phyloP scores from a whole-genome alignment of 2,888 invertebrate species.

The Idaea straminata region DNA sequence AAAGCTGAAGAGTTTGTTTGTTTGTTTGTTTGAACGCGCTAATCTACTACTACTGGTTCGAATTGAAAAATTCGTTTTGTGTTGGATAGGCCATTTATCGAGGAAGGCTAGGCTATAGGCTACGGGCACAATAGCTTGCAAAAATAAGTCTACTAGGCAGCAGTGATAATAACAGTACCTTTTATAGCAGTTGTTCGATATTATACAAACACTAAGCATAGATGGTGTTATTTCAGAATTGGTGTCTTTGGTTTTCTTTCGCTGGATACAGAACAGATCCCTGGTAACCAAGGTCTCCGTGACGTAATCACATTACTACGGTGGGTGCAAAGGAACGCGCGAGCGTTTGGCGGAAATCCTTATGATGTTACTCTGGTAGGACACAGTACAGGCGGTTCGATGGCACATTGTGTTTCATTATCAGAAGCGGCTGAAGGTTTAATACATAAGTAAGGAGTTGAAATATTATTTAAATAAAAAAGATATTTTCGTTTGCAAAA shows the following conservation, averaged over 20 bases:
- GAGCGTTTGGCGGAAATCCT: slow-evolving; percentile 39
- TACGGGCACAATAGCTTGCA: too few species aligned
- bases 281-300: slow-evolving; percentile 43
- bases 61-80: too few species aligned
- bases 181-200: too few species aligned
- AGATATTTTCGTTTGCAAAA: not conserved
- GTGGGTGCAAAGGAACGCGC: slow-evolving; percentile 41
- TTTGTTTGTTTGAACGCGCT: too few species aligned
- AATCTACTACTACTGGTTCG: too few species aligned
- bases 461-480: not conserved
- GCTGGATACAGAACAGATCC: slow-evolving; percentile 35
- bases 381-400: slow-evolving; percentile 34
- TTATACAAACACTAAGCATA: too few species aligned
- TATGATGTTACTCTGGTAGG: slow-evolving; percentile 37
- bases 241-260: slow-evolving; percentile 47
- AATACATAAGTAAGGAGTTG: slow-evolving; percentile 33
- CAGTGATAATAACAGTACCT: too few species aligned
- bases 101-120: too few species aligned
- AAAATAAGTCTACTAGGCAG: too few species aligned
- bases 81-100: too few species aligned
- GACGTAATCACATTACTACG: slow-evolving; percentile 36
- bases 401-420: slow-evolving; percentile 36
- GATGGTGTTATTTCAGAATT: slow-evolving; percentile 18
- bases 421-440: slow-evolving; percentile 33
- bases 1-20: too few species aligned